phyloP scores from a whole-genome alignment of 2,113 vertebrate genomes.

The Solea senegalensis region DNA sequence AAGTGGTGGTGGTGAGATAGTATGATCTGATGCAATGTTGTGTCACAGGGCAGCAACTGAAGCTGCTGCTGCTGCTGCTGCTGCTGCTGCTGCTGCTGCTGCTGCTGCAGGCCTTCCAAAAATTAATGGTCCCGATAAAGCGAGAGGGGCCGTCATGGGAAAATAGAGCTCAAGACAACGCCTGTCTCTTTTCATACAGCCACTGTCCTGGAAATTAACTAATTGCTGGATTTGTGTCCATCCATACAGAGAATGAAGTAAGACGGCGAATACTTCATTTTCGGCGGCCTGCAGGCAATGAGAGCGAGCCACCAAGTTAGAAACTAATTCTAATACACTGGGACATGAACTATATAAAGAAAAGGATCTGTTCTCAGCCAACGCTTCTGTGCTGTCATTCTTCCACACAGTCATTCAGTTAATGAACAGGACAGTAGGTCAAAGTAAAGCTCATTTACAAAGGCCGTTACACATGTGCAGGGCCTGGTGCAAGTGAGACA shows the following conservation, averaged over 20 bases:
- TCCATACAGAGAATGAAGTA: background rate
- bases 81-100: background rate
- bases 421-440: constrained; percentile 30
- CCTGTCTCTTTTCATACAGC: constrained; percentile 14
- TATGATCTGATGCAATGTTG: constrained; percentile 14
- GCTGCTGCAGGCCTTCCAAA: constrained; percentile 13
- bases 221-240: constrained; percentile 10
- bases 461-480: constrained; percentile 7
- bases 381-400: background rate
- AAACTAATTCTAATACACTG: background rate
- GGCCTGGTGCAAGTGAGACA: background rate
- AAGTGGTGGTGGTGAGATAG: background rate
- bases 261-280: constrained; percentile 1
- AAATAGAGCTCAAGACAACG: constrained; percentile 12
- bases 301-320: background rate
- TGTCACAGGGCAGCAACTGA: constrained; percentile 7
- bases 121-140: constrained; percentile 2
- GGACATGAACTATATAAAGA: background rate
- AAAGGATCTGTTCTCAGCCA: background rate
- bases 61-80: background rate
- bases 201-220: constrained; percentile 7
- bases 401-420: background rate
- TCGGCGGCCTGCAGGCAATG: background rate
- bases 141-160: constrained; percentile 29
- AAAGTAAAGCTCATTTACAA: constrained; percentile 29